These are phyloP conservation scores for Lateolabrax maculatus DNA, from an alignment of 2,797 vertebrate species.

Conservation along the genomic window DNA sequence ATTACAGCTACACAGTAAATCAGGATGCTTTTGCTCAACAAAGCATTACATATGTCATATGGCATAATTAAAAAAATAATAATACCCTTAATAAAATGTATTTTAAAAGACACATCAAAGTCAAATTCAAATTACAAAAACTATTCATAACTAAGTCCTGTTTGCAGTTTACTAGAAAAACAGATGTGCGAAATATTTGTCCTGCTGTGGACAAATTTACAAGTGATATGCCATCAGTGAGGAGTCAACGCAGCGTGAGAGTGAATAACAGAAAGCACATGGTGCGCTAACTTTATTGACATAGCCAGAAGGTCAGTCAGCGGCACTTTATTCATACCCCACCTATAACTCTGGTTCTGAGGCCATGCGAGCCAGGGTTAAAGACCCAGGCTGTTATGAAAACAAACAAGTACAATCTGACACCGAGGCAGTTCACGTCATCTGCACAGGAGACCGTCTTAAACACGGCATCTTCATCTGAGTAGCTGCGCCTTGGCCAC, in stretches of 20 bases:
- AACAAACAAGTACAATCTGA: constrained; percentile 57
- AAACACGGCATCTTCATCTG: neutral
- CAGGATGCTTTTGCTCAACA: constrained; percentile 33
- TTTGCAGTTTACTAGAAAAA: constrained; percentile 2
- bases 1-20: constrained; percentile 16
- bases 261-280: constrained; percentile 67
- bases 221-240: constrained; percentile 32
- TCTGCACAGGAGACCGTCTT: neutral
- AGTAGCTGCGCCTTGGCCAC: neutral
- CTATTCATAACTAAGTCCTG: neutral
- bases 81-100: no score
- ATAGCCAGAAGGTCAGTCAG: constrained; percentile 59
- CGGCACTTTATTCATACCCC: constrained; percentile 49
- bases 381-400: constrained; percentile 48
- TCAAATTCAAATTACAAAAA: neutral
- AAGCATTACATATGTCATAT: neutral
- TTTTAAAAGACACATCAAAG: no score
- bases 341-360: constrained; percentile 36
- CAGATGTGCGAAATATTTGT: constrained; percentile 23
- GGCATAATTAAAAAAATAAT: neutral
- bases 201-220: constrained; percentile 32
- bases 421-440: neutral
- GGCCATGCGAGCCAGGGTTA: constrained; percentile 30
- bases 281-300: constrained; percentile 59
- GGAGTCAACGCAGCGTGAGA: constrained; percentile 44